Evolutionary conservation across 2,888 invertebrate species (phyloP).

Genomic region (Ganaspis brasiliensis): DNA sequence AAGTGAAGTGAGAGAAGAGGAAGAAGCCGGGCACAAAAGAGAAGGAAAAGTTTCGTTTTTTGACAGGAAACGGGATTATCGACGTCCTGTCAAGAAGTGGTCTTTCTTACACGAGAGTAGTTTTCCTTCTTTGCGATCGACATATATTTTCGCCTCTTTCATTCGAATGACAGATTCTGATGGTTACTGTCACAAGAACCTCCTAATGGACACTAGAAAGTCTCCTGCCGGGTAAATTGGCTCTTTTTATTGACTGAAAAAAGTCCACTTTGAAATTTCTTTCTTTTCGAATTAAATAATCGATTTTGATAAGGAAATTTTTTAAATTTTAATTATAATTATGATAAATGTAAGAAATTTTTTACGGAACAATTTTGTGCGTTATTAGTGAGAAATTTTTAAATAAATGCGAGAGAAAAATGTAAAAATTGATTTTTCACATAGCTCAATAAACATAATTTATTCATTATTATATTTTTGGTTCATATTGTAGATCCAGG

Average conservation of each 20-base stretch:
- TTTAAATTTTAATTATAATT: no score
- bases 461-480: neutral
- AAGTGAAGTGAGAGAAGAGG: neutral
- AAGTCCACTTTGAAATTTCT: neutral
- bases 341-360: no score
- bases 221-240: slow-evolving; percentile 7
- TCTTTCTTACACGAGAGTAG: slow-evolving; percentile 53
- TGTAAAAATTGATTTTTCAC: no score
- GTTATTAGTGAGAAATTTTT: neutral
- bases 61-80: slow-evolving; percentile 69
- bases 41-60: slow-evolving; percentile 57
- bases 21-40: slow-evolving; percentile 41
- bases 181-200: slow-evolving; percentile 29
- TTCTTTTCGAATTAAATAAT: neutral
- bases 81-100: slow-evolving; percentile 62
- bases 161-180: slow-evolving; percentile 28
- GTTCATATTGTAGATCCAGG: neutral
- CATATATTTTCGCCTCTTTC: slow-evolving; percentile 21
- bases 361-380: no score
- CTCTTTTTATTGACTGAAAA: neutral
- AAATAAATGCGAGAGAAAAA: neutral
- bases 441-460: neutral
- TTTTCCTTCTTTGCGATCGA: slow-evolving; percentile 49
- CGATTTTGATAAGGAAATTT: no score
- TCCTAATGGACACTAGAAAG: slow-evolving; percentile 18